phyloP scores from a whole-genome alignment of 2,888 invertebrate species.

The Fragum sueziense region DNA sequence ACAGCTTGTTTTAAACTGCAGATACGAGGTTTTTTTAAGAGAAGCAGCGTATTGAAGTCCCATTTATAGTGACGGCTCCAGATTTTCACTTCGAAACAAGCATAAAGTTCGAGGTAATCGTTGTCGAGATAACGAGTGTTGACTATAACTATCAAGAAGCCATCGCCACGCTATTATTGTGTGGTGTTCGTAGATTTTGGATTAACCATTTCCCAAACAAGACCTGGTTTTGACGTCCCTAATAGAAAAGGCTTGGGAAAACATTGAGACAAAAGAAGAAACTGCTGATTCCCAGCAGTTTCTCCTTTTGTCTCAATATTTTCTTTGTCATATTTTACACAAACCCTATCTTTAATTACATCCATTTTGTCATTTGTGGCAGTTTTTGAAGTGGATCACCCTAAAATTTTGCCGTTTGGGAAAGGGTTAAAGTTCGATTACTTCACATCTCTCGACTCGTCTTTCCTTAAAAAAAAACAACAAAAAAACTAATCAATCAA shows the following conservation, averaged over 20 bases:
- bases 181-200: background rate
- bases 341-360: too few relatives aligned
- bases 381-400: too few relatives aligned
- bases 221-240: too few relatives aligned
- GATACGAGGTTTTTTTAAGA: too few relatives aligned
- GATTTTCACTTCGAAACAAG: background rate
- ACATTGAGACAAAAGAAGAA: background rate
- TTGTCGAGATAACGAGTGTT: background rate
- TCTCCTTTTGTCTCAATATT: background rate
- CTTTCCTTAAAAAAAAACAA: constrained; percentile 1
- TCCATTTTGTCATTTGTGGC: too few relatives aligned
- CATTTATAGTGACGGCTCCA: background rate
- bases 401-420: too few relatives aligned
- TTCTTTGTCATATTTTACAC: too few relatives aligned
- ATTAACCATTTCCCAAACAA: too few relatives aligned
- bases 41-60: background rate
- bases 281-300: background rate
- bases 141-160: too few relatives aligned
- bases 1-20: too few relatives aligned
- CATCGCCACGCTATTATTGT: too few relatives aligned
- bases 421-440: background rate
- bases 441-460: background rate
- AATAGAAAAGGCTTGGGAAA: background rate
- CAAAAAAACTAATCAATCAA: too few relatives aligned
- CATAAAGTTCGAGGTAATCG: background rate